These are phyloP conservation scores for Xenops minutus DNA, from an alignment of 2,797 vertebrate genomes.

Conservation along the genomic window DNA sequence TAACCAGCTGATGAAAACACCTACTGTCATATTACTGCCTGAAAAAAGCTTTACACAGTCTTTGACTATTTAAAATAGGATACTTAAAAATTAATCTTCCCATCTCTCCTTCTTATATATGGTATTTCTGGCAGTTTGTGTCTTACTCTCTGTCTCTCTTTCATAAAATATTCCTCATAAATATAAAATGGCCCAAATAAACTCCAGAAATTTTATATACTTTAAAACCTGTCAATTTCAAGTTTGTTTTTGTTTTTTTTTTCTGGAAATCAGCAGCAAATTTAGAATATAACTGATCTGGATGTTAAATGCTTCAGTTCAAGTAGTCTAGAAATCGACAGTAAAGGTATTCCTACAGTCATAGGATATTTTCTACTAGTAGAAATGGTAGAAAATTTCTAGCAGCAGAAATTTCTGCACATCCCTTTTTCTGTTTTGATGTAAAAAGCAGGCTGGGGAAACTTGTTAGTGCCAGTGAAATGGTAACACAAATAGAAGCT, in stretches of 20 bases:
- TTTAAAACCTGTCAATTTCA: not conserved
- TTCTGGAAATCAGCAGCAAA: not conserved
- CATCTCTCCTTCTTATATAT: rapidly evolving
- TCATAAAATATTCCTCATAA: not conserved
- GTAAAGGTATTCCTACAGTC: not conserved
- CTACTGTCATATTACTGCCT: not conserved
- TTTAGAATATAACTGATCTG: not conserved
- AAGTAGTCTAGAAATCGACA: not conserved
- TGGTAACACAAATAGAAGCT: not conserved
- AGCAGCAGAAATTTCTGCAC: not conserved
- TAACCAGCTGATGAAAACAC: not conserved
- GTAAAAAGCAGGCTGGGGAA: not conserved
- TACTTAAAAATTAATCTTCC: not conserved
- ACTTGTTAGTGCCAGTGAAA: not conserved
- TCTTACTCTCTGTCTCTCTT: not conserved
- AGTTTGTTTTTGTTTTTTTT: not conserved
- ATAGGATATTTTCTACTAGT: rapidly evolving
- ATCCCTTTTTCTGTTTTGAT: rapidly evolving
- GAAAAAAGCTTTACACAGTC: rapidly evolving
- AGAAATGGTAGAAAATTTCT: not conserved
- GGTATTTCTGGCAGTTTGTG: not conserved
- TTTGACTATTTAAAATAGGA: not conserved
- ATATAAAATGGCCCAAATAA: not conserved
- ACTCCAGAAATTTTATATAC: not conserved
- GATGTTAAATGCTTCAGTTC: not conserved